Base-by-base conservation (phyloP, 1,140 invertebrate genomes). In the Aphidius ervi region DNA sequence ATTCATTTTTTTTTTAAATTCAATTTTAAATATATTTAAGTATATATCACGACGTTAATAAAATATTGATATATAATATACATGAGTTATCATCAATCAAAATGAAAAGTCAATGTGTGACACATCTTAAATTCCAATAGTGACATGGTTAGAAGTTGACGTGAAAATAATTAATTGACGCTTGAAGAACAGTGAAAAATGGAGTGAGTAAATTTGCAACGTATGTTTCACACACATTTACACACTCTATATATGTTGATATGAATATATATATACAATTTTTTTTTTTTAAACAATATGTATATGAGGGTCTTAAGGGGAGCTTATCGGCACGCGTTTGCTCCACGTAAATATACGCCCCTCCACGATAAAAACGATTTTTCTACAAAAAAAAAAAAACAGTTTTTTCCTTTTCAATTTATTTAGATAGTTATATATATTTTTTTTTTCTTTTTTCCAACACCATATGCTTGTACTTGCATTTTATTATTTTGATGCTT, bases 111-210 rank as follows among this genome's bases (percentile, higher is more conserved):
- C 40, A 52, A 47, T 47, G 46, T 57, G 56, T n/a, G n/a, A 5
- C 16, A 10, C 20, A 20, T 59, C 16, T 59, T 59, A 46, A 53
- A 59, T 45, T 59, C 16, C 41, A 45, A 37, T 10, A 46, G 47
- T 43, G 20, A 23, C 40, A 48, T 16, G 4, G 49, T 48, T 42
- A 49, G 40, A 31, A 31, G 23, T 31, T 31, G 23, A 42, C 41
- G 39, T 16, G 40, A 9, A 41, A 6, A 40, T 50, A 58, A 58
- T 49, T 58, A 52, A 53, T 59, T 59, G 52, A 52, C 58, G 53
- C 41, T 43, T 40, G 53, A 55, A 55, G 9, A 55, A 45, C 37
- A 39, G 9, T 5, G 6, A 43, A 9, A 10, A 55, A 40, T 37
- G 10, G 4, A 43, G 7, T 43, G 2, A 43, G 9, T 43, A 43